phyloP scores from a whole-genome alignment of 2,113 vertebrate genomes.

The Xenopus tropicalis region DNA sequence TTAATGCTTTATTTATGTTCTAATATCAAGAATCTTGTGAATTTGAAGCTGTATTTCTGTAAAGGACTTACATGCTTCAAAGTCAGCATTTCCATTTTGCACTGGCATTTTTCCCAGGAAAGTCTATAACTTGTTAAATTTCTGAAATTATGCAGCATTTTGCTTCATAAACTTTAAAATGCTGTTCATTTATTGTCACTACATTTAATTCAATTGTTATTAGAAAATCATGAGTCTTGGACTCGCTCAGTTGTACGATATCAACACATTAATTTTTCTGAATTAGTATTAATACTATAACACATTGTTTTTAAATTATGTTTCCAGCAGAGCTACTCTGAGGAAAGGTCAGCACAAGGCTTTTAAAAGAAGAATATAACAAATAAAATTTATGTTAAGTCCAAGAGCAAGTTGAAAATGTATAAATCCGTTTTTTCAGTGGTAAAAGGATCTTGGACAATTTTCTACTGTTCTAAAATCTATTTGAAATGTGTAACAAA shows the following conservation, averaged over 20 bases:
- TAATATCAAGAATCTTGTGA: not conserved
- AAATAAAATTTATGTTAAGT: not conserved
- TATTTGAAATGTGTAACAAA: no score
- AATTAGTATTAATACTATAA: not conserved
- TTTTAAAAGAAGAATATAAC: not conserved
- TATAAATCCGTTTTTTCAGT: not conserved
- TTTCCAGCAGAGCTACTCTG: not conserved
- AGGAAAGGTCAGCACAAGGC: not conserved
- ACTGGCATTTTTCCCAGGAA: constrained; percentile 12
- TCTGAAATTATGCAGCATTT: constrained; percentile 10
- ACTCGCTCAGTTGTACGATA: not conserved
- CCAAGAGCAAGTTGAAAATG: not conserved
- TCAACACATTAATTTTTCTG: not conserved
- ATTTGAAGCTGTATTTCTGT: not conserved
- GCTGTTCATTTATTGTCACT: constrained; percentile 8
- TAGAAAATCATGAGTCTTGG: constrained; percentile 2
- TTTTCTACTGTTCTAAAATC: no score
- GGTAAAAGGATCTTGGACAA: no score
- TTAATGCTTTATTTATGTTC: not conserved
- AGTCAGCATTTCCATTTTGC: not conserved
- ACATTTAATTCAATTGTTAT: constrained; percentile 14
- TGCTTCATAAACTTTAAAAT: constrained; percentile 11
- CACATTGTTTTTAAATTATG: not conserved
- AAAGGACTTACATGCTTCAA: not conserved
- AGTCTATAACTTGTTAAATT: constrained; percentile 7